Evolutionary conservation across 2,888 invertebrate species (phyloP).

Genomic region (Phorcus lineatus): DNA sequence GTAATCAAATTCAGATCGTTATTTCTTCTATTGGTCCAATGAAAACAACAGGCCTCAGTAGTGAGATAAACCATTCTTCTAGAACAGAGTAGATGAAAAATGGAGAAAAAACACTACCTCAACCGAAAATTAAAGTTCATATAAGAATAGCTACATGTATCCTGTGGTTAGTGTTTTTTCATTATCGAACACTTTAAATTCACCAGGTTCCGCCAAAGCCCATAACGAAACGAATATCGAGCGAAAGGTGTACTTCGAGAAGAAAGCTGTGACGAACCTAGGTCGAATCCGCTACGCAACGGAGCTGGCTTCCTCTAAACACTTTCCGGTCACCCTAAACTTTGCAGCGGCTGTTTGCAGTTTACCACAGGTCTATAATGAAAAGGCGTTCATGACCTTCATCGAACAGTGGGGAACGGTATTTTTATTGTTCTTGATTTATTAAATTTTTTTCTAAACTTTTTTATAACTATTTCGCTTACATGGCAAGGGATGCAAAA

Average conservation of each 20-base stretch:
- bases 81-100: too few relatives aligned
- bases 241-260: conserved; percentile 47
- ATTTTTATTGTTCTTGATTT: conserved; percentile 22
- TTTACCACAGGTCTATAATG: conserved; percentile 42
- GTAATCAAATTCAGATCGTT: too few relatives aligned
- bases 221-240: conserved; percentile 39
- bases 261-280: conserved; percentile 39
- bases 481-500: too few relatives aligned
- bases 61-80: too few relatives aligned
- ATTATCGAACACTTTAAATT: too few relatives aligned
- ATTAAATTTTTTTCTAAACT: not conserved
- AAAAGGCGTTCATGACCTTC: conserved; percentile 43
- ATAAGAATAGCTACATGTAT: too few relatives aligned
- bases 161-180: too few relatives aligned
- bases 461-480: too few relatives aligned
- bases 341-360: conserved; percentile 45
- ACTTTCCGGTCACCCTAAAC: conserved; percentile 45
- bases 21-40: too few relatives aligned
- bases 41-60: too few relatives aligned
- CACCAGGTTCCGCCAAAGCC: conserved; percentile 41
- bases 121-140: too few relatives aligned
- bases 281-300: conserved; percentile 46
- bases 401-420: conserved; percentile 54
- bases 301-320: conserved; percentile 39
- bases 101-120: too few relatives aligned